Evolutionary conservation across 2,888 invertebrate genomes (phyloP).

Genomic region (Hypomecis punctinalis): DNA sequence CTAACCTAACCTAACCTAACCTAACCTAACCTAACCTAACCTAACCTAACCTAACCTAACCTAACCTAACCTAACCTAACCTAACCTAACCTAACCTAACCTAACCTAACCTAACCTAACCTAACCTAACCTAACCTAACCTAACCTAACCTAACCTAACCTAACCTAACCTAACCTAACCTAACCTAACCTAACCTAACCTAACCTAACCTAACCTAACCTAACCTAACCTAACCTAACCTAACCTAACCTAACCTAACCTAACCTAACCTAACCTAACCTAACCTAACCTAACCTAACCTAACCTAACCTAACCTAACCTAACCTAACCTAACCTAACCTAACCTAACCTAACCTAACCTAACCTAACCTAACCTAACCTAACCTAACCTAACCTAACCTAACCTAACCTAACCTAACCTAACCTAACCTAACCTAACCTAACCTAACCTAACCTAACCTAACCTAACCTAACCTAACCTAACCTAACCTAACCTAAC

Average conservation of each 20-base stretch:
- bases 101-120: constrained; percentile 44
- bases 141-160: constrained; percentile 43
- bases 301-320: constrained; percentile 24
- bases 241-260: constrained; percentile 40
- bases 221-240: constrained; percentile 44
- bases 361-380: constrained; percentile 46
- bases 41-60: constrained; percentile 46
- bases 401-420: constrained; percentile 38
- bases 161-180: constrained; percentile 42
- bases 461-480: constrained; percentile 43
- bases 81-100: constrained; percentile 44
- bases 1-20: constrained; percentile 48
- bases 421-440: constrained; percentile 39
- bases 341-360: constrained; percentile 44
- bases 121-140: constrained; percentile 44
- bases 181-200: constrained; percentile 44
- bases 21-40: constrained; percentile 50
- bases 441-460: constrained; percentile 45
- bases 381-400: constrained; percentile 40
- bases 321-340: constrained; percentile 31
- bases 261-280: constrained; percentile 33
- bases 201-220: constrained; percentile 43
- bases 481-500: constrained; percentile 41
- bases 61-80: constrained; percentile 48
- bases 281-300: constrained; percentile 34